phyloP scores from a whole-genome alignment of 2,113 vertebrate species.

The Polypterus bichir region DNA sequence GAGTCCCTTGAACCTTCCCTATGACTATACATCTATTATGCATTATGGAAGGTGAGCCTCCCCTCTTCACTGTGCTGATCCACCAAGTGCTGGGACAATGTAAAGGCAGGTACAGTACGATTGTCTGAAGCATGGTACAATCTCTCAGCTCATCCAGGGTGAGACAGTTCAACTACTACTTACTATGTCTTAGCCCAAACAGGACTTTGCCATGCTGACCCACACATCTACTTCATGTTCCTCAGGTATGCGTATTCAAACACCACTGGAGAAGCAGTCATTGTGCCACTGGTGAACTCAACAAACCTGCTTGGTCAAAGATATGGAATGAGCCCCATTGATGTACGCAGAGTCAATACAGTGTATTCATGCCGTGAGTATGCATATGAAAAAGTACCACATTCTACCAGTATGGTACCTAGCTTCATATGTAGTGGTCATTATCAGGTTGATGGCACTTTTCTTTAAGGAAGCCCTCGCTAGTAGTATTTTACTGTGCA shows the following conservation, averaged over 20 bases:
- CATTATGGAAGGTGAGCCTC: slow-evolving; percentile 41
- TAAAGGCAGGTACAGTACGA: background rate
- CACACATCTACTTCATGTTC: slow-evolving; percentile 15
- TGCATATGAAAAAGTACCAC: background rate
- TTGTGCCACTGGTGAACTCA: slow-evolving; percentile 35
- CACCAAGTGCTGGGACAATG: background rate
- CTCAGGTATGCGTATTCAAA: slow-evolving; percentile 40
- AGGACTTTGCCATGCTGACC: slow-evolving; percentile 8
- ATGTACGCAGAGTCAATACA: slow-evolving; percentile 45
- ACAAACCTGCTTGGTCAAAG: slow-evolving; percentile 38
- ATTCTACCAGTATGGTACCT: no score
- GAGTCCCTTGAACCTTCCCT: slow-evolving; percentile 37
- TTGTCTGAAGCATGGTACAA: background rate
- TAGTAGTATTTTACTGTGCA: no score
- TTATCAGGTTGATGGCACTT: no score
- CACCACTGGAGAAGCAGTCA: slow-evolving; percentile 26
- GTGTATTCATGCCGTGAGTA: slow-evolving; percentile 49
- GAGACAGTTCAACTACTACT: background rate
- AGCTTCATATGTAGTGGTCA: no score
- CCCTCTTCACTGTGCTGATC: background rate
- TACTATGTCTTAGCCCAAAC: background rate
- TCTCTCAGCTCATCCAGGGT: slow-evolving; percentile 9
- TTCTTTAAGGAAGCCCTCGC: no score
- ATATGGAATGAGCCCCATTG: slow-evolving; percentile 38
- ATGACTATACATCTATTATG: slow-evolving; percentile 47